phyloP scores from a whole-genome alignment of 2,113 vertebrate genomes.

The Syrrhaptes paradoxus region DNA sequence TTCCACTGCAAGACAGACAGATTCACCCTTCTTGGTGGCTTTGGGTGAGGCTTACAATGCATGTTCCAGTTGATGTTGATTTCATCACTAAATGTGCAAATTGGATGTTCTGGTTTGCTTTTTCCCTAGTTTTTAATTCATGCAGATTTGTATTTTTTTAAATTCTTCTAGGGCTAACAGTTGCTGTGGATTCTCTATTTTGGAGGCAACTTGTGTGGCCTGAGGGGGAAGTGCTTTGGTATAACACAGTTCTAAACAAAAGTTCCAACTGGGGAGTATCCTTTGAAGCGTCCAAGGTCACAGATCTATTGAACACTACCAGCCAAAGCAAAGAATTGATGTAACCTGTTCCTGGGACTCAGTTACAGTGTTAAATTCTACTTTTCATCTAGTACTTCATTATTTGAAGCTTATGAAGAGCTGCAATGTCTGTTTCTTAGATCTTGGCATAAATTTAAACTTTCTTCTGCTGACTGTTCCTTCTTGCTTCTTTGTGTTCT shows the following conservation, averaged over 20 bases:
- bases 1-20: background rate
- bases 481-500: background rate
- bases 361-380: background rate
- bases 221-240: conserved; percentile 95
- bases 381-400: background rate
- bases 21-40: background rate
- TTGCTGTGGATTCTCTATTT: conserved; percentile 89
- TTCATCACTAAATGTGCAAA: background rate
- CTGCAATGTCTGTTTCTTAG: background rate
- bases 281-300: conserved; percentile 62
- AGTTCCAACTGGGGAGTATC: conserved; percentile 98
- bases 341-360: background rate
- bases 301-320: background rate
- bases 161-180: conserved; percentile 81
- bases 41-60: background rate
- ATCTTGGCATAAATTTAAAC: background rate
- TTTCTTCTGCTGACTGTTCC: background rate
- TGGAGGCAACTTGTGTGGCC: conserved; percentile 91
- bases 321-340: background rate
- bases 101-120: background rate
- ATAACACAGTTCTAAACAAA: conserved; percentile 92
- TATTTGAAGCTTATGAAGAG: background rate
- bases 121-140: background rate
- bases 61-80: background rate
- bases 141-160: background rate